Evolutionary conservation across 2,113 vertebrate species (phyloP).

Genomic region (Dermatemys mawii): DNA sequence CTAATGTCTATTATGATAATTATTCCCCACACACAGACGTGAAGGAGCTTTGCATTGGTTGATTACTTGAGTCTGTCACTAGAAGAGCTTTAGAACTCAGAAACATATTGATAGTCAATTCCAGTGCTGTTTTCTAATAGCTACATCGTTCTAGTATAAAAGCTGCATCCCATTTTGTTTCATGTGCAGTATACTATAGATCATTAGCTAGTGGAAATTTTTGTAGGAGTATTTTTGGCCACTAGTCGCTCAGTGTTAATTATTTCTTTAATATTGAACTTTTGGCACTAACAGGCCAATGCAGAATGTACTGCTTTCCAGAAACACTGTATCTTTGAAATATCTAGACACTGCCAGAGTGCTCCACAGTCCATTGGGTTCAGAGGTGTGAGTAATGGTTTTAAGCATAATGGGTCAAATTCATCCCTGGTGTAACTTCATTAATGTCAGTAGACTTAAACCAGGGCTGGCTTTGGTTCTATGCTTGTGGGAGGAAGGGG

Average conservation of each 20-base stretch:
- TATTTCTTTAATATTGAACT: not conserved
- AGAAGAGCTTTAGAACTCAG: slow-evolving; percentile 14
- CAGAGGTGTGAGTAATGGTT: not conserved
- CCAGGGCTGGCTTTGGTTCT: not conserved
- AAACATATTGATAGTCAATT: not conserved
- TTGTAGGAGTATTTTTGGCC: not conserved
- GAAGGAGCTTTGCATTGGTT: slow-evolving; percentile 59
- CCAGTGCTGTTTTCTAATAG: not conserved
- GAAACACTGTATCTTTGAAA: not conserved
- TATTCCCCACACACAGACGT: slow-evolving; percentile 23
- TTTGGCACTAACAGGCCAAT: not conserved
- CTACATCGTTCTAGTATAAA: not conserved
- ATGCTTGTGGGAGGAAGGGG: not conserved
- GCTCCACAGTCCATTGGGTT: not conserved
- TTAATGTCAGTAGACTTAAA: not conserved
- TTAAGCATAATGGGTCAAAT: not conserved
- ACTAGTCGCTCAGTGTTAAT: not conserved
- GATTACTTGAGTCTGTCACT: slow-evolving; percentile 28
- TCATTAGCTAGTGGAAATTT: not conserved
- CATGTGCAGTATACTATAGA: not conserved
- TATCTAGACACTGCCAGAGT: not conserved
- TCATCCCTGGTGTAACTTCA: not conserved
- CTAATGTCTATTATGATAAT: slow-evolving; percentile 73
- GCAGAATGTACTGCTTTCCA: fast-evolving
- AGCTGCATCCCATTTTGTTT: not conserved